Conservation (phyloP, 2,888 invertebrate species). For the Drosophila kuntzei region DNA sequence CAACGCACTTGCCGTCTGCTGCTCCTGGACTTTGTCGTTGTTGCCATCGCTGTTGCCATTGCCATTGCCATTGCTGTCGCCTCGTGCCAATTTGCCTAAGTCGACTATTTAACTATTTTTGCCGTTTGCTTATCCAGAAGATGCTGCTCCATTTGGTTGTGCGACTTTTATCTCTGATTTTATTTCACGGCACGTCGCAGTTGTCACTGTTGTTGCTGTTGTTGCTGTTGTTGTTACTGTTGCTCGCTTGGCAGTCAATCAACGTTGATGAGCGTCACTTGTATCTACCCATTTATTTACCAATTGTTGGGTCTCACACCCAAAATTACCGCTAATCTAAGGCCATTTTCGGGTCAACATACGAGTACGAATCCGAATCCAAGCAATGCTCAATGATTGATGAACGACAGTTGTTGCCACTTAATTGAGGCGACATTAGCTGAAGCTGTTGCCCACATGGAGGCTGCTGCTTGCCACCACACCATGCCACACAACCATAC, state of each 20-base stretch:
- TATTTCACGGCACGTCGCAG: slow-evolving; percentile 63
- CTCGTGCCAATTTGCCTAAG: slow-evolving; percentile 77
- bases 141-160: slow-evolving; percentile 72
- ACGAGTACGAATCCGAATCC: slow-evolving; percentile 21
- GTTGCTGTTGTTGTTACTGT: slow-evolving; percentile 22
- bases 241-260: slow-evolving; percentile 56
- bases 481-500: too few species aligned
- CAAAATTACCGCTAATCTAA: slow-evolving; percentile 50
- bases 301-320: slow-evolving; percentile 22
- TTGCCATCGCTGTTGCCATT: slow-evolving; percentile 43
- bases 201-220: slow-evolving; percentile 13
- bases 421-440: slow-evolving; percentile 59
- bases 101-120: slow-evolving; percentile 77
- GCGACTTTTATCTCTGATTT: slow-evolving; percentile 46
- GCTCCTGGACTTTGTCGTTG: slow-evolving; percentile 20
- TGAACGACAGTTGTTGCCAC: slow-evolving; percentile 47
- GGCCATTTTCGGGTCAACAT: slow-evolving; percentile 63
- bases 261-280: slow-evolving; percentile 59
- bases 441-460: slow-evolving; percentile 30
- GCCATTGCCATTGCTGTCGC: slow-evolving; percentile 46
- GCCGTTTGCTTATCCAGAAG: slow-evolving; percentile 53
- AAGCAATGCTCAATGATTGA: slow-evolving; percentile 46
- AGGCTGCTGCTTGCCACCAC: background rate
- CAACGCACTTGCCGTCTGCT: slow-evolving; percentile 58
- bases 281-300: slow-evolving; percentile 11